A percentile compares a stretch with the other conserved stretches of the same genome.
Conservation (phyloP, 1,140 invertebrate species). For the Hylaeus volcanicus region DNA sequence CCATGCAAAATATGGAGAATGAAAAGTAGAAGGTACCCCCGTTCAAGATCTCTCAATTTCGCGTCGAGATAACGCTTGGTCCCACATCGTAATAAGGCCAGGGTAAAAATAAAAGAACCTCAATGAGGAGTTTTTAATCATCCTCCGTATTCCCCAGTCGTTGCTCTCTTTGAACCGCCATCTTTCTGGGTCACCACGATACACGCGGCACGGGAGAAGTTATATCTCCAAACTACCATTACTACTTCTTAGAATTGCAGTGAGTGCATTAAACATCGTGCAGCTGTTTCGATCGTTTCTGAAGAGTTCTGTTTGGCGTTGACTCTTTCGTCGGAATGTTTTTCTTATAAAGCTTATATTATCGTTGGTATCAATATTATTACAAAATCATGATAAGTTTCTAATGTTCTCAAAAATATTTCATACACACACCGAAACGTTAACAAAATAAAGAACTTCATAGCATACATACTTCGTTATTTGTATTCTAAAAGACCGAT, state of each 20-base stretch:
- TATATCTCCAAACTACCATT: background rate
- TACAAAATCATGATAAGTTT: no score
- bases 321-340: no score
- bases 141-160: slow-evolving; percentile 30
- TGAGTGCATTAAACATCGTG: background rate
- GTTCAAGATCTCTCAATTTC: slow-evolving; percentile 23
- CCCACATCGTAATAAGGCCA: slow-evolving; percentile 37
- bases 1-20: background rate
- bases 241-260: background rate
- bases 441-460: no score
- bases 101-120: slow-evolving; percentile 24
- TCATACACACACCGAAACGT: no score
- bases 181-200: slow-evolving; percentile 28
- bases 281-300: background rate
- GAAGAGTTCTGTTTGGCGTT: no score
- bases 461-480: no score
- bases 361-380: no score
- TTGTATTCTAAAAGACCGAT: no score
- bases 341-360: no score
- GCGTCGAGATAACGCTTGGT: slow-evolving; percentile 14
- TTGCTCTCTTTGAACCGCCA: slow-evolving; percentile 7
- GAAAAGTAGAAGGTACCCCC: background rate
- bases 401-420: no score
- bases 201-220: background rate
- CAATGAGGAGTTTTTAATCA: slow-evolving; percentile 46